phyloP scores from a whole-genome alignment of 64 coral and sea anemone species.

The Pocillopora damicornis region DNA sequence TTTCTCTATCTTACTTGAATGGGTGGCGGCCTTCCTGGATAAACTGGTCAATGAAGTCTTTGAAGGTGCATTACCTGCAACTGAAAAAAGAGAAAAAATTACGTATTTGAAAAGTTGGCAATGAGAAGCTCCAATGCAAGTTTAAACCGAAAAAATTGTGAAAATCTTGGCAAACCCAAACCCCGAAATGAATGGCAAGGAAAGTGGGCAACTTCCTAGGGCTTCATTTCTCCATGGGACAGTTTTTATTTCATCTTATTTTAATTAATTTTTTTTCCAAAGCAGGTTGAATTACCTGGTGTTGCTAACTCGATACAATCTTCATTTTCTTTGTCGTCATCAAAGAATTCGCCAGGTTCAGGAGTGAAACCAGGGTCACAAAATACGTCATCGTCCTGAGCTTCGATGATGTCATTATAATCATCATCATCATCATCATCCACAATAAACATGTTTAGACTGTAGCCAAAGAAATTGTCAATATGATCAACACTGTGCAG shows the following conservation, averaged over 20 bases:
- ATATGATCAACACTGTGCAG: too few species aligned
- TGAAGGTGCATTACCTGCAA: background rate
- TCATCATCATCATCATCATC: constrained; percentile 43
- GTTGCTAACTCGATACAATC: background rate
- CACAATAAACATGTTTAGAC: constrained; percentile 50
- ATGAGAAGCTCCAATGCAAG: too few species aligned
- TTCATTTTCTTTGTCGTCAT: constrained; percentile 4
- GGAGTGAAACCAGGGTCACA: constrained; percentile 18
- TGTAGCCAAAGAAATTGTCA: background rate
- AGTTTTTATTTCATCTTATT: background rate
- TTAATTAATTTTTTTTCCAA: background rate
- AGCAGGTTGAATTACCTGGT: background rate
- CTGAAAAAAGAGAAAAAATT: background rate
- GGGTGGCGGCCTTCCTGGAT: too few species aligned
- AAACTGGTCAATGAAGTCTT: background rate
- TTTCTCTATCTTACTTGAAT: background rate
- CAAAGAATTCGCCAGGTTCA: background rate
- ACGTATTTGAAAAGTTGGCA: background rate
- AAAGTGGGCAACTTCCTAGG: background rate
- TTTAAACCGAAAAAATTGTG: too few species aligned
- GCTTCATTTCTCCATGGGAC: background rate
- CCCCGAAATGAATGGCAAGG: too few species aligned
- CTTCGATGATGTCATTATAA: background rate
- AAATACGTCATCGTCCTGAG: constrained; percentile 29
- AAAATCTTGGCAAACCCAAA: too few species aligned